Conservation (phyloP, 2,113 vertebrate species). For the Choloepus hoffmanni region DNA sequence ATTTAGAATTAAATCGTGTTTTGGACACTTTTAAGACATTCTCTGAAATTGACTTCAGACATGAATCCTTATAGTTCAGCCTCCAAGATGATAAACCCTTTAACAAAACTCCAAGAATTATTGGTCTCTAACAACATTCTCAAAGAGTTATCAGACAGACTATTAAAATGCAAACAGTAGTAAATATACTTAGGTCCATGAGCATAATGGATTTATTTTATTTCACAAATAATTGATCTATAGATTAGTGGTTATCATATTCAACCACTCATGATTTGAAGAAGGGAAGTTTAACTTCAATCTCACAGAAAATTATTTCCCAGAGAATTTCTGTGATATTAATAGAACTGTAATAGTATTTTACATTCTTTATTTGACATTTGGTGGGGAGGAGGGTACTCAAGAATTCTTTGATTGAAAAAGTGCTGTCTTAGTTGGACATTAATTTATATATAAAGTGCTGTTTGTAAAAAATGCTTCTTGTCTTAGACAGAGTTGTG, state of each 20-base stretch:
- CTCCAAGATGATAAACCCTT: background rate
- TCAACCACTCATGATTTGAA: background rate
- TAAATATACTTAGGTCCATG: constrained; percentile 30
- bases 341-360: background rate
- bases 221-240: constrained; percentile 45
- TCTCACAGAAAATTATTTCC: constrained; percentile 18
- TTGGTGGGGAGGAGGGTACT: constrained; percentile 17
- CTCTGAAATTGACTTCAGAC: background rate
- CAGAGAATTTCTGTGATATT: background rate
- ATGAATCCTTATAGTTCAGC: background rate
- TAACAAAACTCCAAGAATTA: constrained; percentile 39
- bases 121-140: constrained; percentile 21
- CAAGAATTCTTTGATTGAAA: constrained; percentile 21
- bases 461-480: background rate
- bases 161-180: constrained; percentile 64
- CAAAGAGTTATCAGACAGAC: constrained; percentile 1
- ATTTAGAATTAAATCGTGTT: constrained; percentile 39
- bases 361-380: constrained; percentile 10
- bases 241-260: constrained; percentile 28
- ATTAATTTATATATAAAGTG: background rate
- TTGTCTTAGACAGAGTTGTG: background rate
- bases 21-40: constrained; percentile 8
- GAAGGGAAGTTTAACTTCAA: background rate
- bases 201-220: constrained; percentile 39
- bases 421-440: background rate